phyloP scores from a whole-genome alignment of 1,140 invertebrate genomes.

The Thaumetopoea pityocampa region DNA sequence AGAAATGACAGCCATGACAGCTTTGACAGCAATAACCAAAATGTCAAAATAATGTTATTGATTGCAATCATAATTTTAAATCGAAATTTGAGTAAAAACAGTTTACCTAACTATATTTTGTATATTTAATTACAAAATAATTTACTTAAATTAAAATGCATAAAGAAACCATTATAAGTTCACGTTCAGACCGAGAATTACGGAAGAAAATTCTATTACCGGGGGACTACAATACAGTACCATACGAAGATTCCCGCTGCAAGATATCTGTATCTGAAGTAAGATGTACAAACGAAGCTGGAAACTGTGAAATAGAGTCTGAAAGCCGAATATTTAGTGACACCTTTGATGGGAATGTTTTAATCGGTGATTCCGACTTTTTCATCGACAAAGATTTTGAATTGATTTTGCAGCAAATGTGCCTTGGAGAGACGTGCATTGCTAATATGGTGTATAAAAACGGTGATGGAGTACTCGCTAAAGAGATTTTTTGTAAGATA shows the following conservation, averaged over 20 bases:
- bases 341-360: constrained; percentile 52
- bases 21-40: no score
- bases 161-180: constrained; percentile 36
- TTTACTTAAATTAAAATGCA: constrained; percentile 28
- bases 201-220: constrained; percentile 46
- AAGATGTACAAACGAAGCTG: constrained; percentile 28
- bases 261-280: constrained; percentile 43
- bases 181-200: constrained; percentile 58
- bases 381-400: constrained; percentile 62
- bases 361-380: constrained; percentile 54
- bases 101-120: not conserved
- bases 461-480: constrained; percentile 28
- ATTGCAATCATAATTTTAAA: no score
- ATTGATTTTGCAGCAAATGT: constrained; percentile 58
- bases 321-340: constrained; percentile 46
- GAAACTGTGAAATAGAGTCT: constrained; percentile 39
- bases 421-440: constrained; percentile 41
- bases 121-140: not conserved
- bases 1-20: no score
- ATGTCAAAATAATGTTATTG: no score
- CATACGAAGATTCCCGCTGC: constrained; percentile 64
- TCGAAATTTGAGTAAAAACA: no score
- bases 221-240: constrained; percentile 54
- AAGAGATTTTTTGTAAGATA: constrained; percentile 49
- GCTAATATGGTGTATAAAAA: constrained; percentile 48